Evolutionary conservation across 2,888 invertebrate genomes (phyloP), one percentile per base, ranked within the genome.

Genomic region (Cheilosia grossa): DNA sequence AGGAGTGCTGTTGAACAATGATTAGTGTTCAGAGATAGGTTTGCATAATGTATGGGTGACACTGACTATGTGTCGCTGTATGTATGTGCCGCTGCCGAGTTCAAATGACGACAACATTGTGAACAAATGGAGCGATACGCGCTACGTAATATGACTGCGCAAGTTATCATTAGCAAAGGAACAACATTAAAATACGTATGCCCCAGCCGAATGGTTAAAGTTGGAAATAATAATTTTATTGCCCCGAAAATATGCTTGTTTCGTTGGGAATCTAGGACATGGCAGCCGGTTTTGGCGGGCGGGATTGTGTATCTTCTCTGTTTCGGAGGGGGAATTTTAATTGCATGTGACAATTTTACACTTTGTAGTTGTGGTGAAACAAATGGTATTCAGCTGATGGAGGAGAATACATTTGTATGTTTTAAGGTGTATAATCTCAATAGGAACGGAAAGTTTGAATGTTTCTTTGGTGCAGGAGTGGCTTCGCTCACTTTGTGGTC

Each of bases 201-300:
- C 54, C 61, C n/a, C 63, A 72, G 27, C 47, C 69, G 63, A 74
- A 83, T 74, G 79, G 63, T 51, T 69, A 66, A 79, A 79, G 73
- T 79, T 83, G 19, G 78, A 74, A 83, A 82, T 82, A 83, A 79
- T 83, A 83, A 83, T 83, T 83, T 83, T 63, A 83, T 70, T 79
- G 79, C 74, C 72, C 19, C 58, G 15, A 63, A 79, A 79, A 59
- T 83, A 74, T 82, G 66, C 64, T 58, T 56, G 37, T 53, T 30
- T 59, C 15, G 15, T 4, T 2, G 19, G 17, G 42, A 30, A 66
- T 66, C 66, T 59, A 64, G 64, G 69, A 24, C 24, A 49, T 15
- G 13, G 19, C 27, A 37, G 17, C 27, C 24, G 27, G 37, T 10
- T 33, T 2, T 21, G 15, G 15, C 19, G 5, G 4, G 27, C 21